Conservation (phyloP, 2,797 vertebrate species). For the Eremophila alpestris region DNA sequence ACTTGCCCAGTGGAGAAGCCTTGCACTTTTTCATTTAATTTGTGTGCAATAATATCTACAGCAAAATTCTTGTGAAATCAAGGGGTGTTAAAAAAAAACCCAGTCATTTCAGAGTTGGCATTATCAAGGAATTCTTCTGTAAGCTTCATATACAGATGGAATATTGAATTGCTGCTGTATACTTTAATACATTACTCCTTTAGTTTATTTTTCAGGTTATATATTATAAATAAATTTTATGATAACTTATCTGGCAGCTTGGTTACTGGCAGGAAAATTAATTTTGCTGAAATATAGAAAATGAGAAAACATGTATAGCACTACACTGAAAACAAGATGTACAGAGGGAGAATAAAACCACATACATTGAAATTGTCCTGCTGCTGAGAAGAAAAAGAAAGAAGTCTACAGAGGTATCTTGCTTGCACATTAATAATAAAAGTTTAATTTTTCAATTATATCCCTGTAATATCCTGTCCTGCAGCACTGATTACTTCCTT, state of each 20-base stretch:
- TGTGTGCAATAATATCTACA: neutral
- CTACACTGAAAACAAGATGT: neutral
- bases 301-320: neutral
- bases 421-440: neutral
- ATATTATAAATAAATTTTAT: neutral
- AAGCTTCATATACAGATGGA: neutral
- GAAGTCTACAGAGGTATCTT: neutral
- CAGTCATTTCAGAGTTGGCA: neutral
- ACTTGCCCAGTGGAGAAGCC: neutral
- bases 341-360: neutral
- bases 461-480: neutral
- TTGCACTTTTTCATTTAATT: neutral
- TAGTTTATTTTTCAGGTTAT: neutral
- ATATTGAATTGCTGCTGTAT: neutral
- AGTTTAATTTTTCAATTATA: constrained; percentile 6
- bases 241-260: neutral
- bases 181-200: neutral
- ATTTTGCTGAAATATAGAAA: neutral
- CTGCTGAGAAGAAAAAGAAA: neutral
- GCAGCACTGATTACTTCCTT: neutral
- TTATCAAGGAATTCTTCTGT: neutral
- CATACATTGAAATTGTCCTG: neutral
- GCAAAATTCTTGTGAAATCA: neutral
- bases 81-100: neutral
- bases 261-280: neutral